phyloP scores from a whole-genome alignment of 1,140 invertebrate species.

The Colletes latitarsis region DNA sequence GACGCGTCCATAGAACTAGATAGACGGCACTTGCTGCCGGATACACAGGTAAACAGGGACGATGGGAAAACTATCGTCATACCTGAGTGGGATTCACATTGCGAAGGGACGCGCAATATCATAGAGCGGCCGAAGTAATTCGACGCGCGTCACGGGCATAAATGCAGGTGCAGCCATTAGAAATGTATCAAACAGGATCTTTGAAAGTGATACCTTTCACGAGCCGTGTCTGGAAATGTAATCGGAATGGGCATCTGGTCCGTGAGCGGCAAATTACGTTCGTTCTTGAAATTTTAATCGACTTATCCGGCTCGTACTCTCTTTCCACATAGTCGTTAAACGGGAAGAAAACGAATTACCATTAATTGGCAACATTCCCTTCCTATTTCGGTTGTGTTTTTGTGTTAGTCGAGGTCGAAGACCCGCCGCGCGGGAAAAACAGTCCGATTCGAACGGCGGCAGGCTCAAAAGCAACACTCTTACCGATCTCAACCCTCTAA shows the following conservation, averaged over 20 bases:
- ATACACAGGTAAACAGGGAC: conserved; percentile 26
- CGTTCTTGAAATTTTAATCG: not conserved
- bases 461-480: conserved; percentile 40
- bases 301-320: not conserved
- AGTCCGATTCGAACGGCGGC: conserved; percentile 40
- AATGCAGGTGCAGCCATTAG: not conserved
- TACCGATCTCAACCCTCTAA: conserved; percentile 47
- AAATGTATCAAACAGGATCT: conserved; percentile 37
- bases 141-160: conserved; percentile 37
- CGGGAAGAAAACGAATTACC: not conserved
- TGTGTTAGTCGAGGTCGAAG: conserved; percentile 40
- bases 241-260: not conserved
- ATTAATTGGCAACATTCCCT: conserved; percentile 2
- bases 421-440: conserved; percentile 41
- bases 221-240: not conserved
- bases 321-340: not conserved
- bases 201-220: conserved; percentile 52
- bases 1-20: no score
- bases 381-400: not conserved
- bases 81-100: conserved; percentile 42
- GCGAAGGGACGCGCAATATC: not conserved
- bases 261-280: not conserved
- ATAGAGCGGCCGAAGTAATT: conserved; percentile 50
- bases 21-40: conserved; percentile 17
- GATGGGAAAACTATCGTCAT: conserved; percentile 51